Base-by-base conservation (phyloP, 2,888 invertebrate genomes). In the Dicyrtomina minuta region DNA sequence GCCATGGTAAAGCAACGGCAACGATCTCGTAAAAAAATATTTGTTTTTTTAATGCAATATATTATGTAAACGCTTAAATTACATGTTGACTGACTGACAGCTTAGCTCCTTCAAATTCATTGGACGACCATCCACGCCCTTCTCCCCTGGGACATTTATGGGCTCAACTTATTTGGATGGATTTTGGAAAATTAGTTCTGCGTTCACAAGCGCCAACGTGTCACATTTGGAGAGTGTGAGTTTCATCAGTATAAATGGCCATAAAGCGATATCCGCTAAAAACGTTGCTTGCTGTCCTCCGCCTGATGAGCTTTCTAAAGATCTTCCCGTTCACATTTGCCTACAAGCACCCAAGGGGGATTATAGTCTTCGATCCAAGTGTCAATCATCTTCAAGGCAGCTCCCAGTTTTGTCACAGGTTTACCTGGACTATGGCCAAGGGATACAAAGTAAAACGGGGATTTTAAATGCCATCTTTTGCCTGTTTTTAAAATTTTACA, bases 261-360 rank as follows among this genome's bases (percentile, higher is more conserved):
- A 58, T 20, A 58, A 58, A 22, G 58, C 22, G 1, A 17, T 58
- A 33, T 6, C 58, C 12, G 41, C 41, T 8, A 55, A 55, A n/a
- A 27, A 58, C 4, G n/a, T 22, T 3, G 58, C 41, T 3, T 58
- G 39, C 17, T 58, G 58, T 17, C 10, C 6, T 1, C 41, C 20
- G 1, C n/a, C 15, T 6, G 46, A 46, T n/a, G 5, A n/a, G 4
- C 20, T 6, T 1, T 20, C 20, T 41, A 15, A 55, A 24, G 26
- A 39, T 27, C 41, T 17, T 41, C 58, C 58, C 6, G 58, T 58
- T 20, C 58, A 58, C 41, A 39, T 58, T 39, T 58, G 58, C 41
- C 58, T 58, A 1, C 12, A 27, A 10, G 58, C 58, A n/a, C 41
- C 17, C 8, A 41, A 17, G 17, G 41, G 41, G 3, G n/a, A 39